A percentile compares a stretch with the other conserved stretches of the same genome.
Evolutionary conservation across 2,113 vertebrate genomes (phyloP).

Genomic region (Kryptolebias marmoratus): DNA sequence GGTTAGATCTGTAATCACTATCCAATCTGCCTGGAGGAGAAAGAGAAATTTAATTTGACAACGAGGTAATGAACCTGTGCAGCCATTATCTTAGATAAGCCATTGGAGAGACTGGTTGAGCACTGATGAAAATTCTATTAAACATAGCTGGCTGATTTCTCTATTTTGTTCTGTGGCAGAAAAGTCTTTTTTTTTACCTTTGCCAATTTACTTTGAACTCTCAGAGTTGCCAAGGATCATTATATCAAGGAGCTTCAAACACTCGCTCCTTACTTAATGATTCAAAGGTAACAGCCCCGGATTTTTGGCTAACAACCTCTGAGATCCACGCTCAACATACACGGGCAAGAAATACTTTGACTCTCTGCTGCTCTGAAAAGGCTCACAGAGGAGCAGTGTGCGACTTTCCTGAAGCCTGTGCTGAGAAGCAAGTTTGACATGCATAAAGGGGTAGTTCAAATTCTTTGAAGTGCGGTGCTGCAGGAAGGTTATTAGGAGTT

Average conservation of each 20-base stretch:
- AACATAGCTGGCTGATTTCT: conserved; percentile 84
- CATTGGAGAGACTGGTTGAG: conserved; percentile 82
- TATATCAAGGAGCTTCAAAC: conserved; percentile 81
- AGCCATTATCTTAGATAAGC: conserved; percentile 84
- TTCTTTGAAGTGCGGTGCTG: no score
- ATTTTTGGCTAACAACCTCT: conserved; percentile 73
- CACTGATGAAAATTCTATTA: conserved; percentile 85
- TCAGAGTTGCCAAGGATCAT: conserved; percentile 79
- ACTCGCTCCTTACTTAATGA: conserved; percentile 75
- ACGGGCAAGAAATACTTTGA: conserved; percentile 32
- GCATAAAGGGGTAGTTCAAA: no score
- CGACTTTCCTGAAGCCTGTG: conserved; percentile 15
- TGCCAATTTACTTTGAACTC: conserved; percentile 83
- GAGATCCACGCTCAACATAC: conserved; percentile 60
- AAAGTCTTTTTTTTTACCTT: conserved; percentile 68
- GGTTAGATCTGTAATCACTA: conserved; percentile 81
- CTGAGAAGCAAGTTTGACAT: neutral
- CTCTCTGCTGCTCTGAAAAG: conserved; percentile 19
- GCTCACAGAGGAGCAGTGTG: conserved; percentile 4
- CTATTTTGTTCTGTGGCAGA: conserved; percentile 79
- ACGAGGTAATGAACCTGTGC: conserved; percentile 84
- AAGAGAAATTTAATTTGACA: conserved; percentile 85
- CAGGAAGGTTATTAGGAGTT: no score
- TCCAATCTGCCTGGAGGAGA: conserved; percentile 81
- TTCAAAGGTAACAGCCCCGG: conserved; percentile 75